phyloP scores from a whole-genome alignment of 2,113 vertebrate species.

The Enhydra lutris region DNA sequence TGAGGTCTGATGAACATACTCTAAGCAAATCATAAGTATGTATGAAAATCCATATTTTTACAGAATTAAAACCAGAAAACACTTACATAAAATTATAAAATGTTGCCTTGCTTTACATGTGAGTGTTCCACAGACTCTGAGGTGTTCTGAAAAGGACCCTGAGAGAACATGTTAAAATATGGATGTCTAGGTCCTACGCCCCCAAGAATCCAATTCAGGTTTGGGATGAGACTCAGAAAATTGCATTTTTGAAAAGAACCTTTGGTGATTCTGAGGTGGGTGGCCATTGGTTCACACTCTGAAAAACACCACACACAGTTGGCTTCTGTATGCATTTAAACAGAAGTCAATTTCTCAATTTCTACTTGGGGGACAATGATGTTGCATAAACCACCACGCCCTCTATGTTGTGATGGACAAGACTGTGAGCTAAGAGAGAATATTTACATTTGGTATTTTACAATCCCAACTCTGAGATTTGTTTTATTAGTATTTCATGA shows the following conservation, averaged over 20 bases:
- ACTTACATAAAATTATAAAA: background rate
- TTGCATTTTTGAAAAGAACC: background rate
- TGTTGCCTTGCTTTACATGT: background rate
- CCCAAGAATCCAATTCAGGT: background rate
- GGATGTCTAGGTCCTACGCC: background rate
- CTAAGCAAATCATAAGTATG: background rate
- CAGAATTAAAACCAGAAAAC: background rate
- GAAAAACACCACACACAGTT: background rate
- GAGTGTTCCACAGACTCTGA: background rate
- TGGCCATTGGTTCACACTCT: background rate
- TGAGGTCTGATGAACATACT: background rate
- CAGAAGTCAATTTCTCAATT: background rate
- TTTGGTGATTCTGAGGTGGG: background rate
- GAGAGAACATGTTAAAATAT: background rate
- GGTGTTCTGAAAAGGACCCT: background rate
- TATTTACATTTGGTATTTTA: background rate
- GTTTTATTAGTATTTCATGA: background rate
- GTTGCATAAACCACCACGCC: background rate
- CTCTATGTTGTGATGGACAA: background rate
- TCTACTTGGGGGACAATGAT: background rate
- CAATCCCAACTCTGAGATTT: background rate
- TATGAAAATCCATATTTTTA: background rate
- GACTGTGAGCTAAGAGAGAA: background rate
- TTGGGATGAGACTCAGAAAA: background rate
- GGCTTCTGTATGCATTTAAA: background rate